Evolutionary conservation across 2,797 vertebrate species (phyloP).

Genomic region (Paedocypris micromegethes): DNA sequence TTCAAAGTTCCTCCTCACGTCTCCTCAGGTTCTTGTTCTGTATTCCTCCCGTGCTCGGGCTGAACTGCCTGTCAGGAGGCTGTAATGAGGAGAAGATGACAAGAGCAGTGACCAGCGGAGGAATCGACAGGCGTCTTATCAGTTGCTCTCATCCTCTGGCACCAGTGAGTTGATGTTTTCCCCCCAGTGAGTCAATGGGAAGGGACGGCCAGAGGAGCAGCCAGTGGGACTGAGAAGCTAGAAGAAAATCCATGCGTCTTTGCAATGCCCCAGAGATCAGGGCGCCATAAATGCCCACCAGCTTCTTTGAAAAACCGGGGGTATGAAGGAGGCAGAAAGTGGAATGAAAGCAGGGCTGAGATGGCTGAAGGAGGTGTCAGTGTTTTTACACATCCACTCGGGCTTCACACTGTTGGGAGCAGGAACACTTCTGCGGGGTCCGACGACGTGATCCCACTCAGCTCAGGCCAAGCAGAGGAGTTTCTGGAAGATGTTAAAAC

Average conservation of each 20-base stretch:
- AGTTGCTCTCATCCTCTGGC: constrained; percentile 2
- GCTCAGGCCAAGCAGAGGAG: constrained; percentile 1
- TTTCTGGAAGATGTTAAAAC: neutral
- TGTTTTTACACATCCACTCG: constrained; percentile 18
- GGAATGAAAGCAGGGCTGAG: constrained; percentile 12
- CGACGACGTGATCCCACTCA: constrained; percentile 14
- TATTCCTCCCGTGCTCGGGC: neutral
- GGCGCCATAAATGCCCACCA: constrained; percentile 2
- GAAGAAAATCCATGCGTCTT: constrained; percentile 9
- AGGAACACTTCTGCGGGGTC: constrained; percentile 9
- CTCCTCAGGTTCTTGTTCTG: neutral
- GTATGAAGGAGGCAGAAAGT: neutral
- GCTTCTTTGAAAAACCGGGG: neutral
- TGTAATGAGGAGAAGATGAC: constrained; percentile 23
- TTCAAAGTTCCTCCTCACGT: constrained; percentile 11
- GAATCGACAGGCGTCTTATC: constrained; percentile 19
- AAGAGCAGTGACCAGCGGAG: constrained; percentile 19
- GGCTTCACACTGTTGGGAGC: constrained; percentile 11
- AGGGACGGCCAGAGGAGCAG: neutral
- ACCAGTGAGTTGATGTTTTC: neutral
- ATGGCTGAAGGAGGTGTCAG: constrained; percentile 13
- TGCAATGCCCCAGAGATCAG: constrained; percentile 6
- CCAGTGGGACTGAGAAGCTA: neutral
- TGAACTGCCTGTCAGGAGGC: neutral
- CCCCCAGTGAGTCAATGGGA: neutral